These are phyloP conservation scores for Oceanodroma tethys DNA, from an alignment of 2,113 vertebrate species.

Conservation along the genomic window DNA sequence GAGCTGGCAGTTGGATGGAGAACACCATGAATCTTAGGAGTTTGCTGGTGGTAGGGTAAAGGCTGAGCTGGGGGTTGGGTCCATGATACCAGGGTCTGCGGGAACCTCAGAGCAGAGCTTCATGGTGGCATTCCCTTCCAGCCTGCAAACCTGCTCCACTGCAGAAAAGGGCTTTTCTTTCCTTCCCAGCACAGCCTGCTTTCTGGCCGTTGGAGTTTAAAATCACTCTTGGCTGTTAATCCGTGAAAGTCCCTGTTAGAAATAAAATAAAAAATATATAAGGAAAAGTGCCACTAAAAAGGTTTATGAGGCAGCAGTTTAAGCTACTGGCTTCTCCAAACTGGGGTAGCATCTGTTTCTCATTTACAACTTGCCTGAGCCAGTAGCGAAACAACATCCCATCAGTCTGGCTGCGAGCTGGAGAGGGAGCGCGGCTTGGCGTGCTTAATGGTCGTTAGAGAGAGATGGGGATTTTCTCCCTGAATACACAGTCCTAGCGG, in stretches of 20 bases:
- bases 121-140: not conserved
- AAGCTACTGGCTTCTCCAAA: not conserved
- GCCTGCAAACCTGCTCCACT: not conserved
- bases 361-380: not conserved
- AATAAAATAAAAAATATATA: constrained; percentile 63
- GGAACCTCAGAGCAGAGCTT: not conserved
- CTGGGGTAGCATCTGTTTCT: not conserved
- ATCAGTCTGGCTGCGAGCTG: not conserved
- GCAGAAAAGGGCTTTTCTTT: not conserved
- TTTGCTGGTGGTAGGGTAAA: not conserved
- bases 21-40: accelerated
- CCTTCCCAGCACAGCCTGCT: not conserved
- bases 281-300: constrained; percentile 36
- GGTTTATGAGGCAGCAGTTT: constrained; percentile 54
- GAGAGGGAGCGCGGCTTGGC: not conserved
- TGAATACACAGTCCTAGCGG: accelerated
- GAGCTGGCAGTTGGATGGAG: not conserved
- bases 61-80: not conserved
- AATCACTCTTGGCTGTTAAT: constrained; percentile 45
- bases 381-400: not conserved
- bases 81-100: accelerated
- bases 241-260: constrained; percentile 43
- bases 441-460: accelerated
- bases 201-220: not conserved
- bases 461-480: not conserved